A percentile compares a stretch with the other conserved stretches of the same genome.
Conservation (phyloP, 2,113 vertebrate species). For the Neolamprologus brichardi region DNA sequence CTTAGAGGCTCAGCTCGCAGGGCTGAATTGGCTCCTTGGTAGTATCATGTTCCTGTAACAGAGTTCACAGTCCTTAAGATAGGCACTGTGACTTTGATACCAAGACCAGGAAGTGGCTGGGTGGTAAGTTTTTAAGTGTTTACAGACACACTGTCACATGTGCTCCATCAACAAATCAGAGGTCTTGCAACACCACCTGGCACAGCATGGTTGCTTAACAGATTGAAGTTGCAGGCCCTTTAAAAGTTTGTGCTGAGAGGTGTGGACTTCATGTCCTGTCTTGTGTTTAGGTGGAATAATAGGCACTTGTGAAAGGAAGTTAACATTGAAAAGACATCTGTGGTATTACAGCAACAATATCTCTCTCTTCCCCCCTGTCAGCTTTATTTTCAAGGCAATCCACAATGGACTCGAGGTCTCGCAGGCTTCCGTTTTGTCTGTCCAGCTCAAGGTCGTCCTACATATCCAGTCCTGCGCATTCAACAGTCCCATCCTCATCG, state of each 20-base stretch:
- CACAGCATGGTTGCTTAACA: neutral
- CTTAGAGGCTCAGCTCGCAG: neutral
- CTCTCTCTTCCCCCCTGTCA: fast-evolving
- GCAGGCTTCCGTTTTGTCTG: constrained; percentile 83
- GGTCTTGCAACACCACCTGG: neutral
- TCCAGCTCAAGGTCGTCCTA: constrained; percentile 68
- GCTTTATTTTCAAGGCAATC: constrained; percentile 5
- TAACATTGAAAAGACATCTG: neutral
- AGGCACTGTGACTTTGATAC: constrained; percentile 5
- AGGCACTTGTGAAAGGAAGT: neutral
- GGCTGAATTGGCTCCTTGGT: neutral
- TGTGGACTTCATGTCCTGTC: neutral
- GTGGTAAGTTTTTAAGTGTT: constrained; percentile 23
- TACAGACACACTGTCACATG: constrained; percentile 29
- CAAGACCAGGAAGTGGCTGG: neutral
- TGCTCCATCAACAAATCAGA: neutral
- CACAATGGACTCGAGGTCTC: constrained; percentile 90
- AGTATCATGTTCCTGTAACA: constrained; percentile 46
- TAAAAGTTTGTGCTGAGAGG: neutral
- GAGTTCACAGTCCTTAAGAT: constrained; percentile 48
- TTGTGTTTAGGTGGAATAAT: neutral
- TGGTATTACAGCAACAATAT: neutral
- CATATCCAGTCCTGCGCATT: constrained; percentile 5
- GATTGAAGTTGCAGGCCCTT: neutral
- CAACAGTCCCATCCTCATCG: constrained; percentile 50